Percentiles rank a stretch among this genome's conserved stretches.
These are phyloP conservation scores for Xyliphius kryptos DNA, from an alignment of 2,113 vertebrate species.

Conservation along the genomic window DNA sequence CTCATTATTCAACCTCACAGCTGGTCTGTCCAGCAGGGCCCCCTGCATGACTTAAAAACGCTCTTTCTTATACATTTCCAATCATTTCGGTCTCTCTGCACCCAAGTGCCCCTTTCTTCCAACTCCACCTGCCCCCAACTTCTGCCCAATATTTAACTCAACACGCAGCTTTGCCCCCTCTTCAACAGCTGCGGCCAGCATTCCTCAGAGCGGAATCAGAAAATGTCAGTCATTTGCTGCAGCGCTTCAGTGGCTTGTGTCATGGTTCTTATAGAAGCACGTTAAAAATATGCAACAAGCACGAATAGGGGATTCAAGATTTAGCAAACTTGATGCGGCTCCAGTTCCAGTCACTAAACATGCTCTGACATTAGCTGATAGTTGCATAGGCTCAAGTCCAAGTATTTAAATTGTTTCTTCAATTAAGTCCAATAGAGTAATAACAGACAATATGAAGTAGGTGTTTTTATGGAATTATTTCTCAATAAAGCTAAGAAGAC, in stretches of 20 bases:
- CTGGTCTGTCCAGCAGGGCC: slow-evolving; percentile 45
- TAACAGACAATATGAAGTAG: too few species aligned
- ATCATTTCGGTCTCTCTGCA: slow-evolving; percentile 37
- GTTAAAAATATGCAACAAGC: slow-evolving; percentile 49
- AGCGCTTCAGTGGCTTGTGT: slow-evolving; percentile 46
- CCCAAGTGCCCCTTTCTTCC: slow-evolving; percentile 43
- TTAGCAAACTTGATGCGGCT: slow-evolving; percentile 25
- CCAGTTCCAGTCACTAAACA: too few species aligned
- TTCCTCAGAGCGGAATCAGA: slow-evolving; percentile 52
- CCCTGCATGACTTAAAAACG: slow-evolving; percentile 37
- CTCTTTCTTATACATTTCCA: slow-evolving; percentile 36
- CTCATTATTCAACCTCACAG: slow-evolving; percentile 42
- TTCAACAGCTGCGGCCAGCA: slow-evolving; percentile 59
- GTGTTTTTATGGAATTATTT: too few species aligned
- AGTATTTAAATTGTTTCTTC: too few species aligned
- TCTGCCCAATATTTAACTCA: slow-evolving; percentile 60
- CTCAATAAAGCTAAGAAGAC: too few species aligned
- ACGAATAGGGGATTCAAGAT: slow-evolving; percentile 45
- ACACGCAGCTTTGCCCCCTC: slow-evolving; percentile 42
- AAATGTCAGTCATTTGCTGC: slow-evolving; percentile 59
- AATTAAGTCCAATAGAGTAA: too few species aligned
- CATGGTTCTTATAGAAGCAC: slow-evolving; percentile 58
- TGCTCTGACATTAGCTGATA: too few species aligned
- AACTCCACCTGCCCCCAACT: slow-evolving; percentile 52
- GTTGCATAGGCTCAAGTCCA: too few species aligned